Conservation (phyloP, 1,140 invertebrate genomes). For the Ylistrum balloti region DNA sequence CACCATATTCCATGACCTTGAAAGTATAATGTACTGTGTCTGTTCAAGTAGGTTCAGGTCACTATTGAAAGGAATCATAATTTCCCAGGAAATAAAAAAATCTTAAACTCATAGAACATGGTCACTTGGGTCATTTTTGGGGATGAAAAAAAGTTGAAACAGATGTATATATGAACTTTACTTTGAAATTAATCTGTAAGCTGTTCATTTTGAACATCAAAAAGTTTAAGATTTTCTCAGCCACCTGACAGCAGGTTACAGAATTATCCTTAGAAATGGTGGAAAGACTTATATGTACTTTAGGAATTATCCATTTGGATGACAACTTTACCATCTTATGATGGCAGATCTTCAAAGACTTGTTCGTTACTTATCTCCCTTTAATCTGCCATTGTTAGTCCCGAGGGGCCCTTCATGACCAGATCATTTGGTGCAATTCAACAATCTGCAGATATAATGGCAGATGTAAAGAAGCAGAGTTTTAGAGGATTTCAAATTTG, state of each 20-base stretch:
- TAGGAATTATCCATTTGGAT: not conserved
- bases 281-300: not conserved
- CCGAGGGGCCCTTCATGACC: not conserved
- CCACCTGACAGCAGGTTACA: not conserved
- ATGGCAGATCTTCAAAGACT: not conserved
- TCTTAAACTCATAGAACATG: not conserved
- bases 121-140: not conserved
- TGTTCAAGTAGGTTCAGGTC: not conserved
- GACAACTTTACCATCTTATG: not conserved
- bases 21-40: too few relatives aligned
- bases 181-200: conserved; percentile 6
- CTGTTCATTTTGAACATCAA: not conserved
- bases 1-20: too few relatives aligned
- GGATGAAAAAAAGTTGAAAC: conserved; percentile 26
- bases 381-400: conserved; percentile 32
- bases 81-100: conserved; percentile 9
- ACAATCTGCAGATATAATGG: conserved; percentile 27
- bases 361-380: not conserved
- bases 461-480: conserved; percentile 3
- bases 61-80: not conserved
- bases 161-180: not conserved
- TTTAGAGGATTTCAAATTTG: conserved; percentile 39
- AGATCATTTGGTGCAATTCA: not conserved
- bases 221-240: not conserved
- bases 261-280: not conserved